phyloP scores from a whole-genome alignment of 64 coral and sea anemone genomes.

The Orbicella faveolata region DNA sequence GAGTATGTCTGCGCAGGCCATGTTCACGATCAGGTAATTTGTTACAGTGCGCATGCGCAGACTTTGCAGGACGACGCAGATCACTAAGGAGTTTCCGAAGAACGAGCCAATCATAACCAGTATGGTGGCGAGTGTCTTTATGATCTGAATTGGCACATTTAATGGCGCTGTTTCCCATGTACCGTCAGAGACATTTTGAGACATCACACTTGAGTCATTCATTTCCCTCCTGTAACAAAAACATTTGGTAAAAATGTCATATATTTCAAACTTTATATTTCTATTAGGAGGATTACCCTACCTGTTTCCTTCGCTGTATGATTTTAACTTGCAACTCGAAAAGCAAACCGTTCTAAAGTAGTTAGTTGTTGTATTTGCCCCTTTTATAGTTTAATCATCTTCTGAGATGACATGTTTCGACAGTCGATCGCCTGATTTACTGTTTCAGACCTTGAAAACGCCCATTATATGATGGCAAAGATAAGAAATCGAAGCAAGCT shows the following conservation, averaged over 20 bases:
- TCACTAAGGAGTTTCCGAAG: conserved; percentile 49
- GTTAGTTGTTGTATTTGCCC: too few relatives aligned
- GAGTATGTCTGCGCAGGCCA: conserved; percentile 56
- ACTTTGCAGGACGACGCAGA: conserved; percentile 36
- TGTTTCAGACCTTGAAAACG: too few relatives aligned
- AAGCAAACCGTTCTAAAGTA: too few relatives aligned
- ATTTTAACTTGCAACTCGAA: too few relatives aligned
- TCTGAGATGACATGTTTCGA: too few relatives aligned
- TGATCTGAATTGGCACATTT: neutral
- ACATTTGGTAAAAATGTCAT: neutral
- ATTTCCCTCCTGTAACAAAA: neutral
- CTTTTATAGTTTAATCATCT: too few relatives aligned
- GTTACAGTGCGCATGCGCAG: conserved; percentile 48
- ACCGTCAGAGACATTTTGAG: neutral
- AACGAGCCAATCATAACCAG: conserved; percentile 34
- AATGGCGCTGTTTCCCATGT: neutral
- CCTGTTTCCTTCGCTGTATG: too few relatives aligned
- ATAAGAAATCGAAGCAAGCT: too few relatives aligned
- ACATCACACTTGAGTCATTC: conserved; percentile 13
- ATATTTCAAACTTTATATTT: too few relatives aligned
- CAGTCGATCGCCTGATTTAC: too few relatives aligned
- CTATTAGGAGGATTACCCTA: too few relatives aligned
- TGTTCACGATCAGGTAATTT: conserved; percentile 64
- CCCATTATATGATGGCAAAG: too few relatives aligned
- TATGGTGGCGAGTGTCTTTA: neutral